A percentile compares a stretch with the other conserved stretches of the same genome.
Conservation (phyloP, 1,140 invertebrate genomes). For the Penaeus indicus region DNA sequence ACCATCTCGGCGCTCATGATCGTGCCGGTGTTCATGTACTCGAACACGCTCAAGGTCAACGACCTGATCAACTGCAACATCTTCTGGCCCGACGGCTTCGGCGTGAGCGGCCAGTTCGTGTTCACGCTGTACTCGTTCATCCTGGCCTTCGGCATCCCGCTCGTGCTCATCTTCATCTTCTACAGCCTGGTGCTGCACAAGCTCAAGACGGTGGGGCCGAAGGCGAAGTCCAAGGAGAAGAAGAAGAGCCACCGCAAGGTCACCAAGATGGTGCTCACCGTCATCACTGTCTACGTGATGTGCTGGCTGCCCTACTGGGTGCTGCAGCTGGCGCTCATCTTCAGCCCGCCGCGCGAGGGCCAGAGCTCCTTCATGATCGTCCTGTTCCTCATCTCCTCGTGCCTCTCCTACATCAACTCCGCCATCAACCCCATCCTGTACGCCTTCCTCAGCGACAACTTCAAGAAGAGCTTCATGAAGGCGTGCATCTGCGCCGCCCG, state of each 20-base stretch:
- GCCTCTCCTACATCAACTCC: constrained; percentile 47
- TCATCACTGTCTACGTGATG: constrained; percentile 47
- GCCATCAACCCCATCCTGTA: constrained; percentile 56
- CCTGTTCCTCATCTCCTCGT: constrained; percentile 39
- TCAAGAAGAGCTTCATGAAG: constrained; percentile 51
- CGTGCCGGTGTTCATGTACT: constrained; percentile 49
- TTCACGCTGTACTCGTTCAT: constrained; percentile 93
- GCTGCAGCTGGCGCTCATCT: constrained; percentile 43
- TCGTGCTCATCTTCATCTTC: constrained; percentile 86
- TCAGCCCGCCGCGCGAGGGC: constrained; percentile 33
- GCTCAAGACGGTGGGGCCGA: constrained; percentile 86
- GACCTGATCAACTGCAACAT: constrained; percentile 44
- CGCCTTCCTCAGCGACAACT: constrained; percentile 55
- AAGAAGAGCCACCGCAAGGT: constrained; percentile 36
- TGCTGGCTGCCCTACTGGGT: constrained; percentile 52
- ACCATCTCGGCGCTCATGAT: constrained; percentile 45
- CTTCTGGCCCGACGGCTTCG: constrained; percentile 65
- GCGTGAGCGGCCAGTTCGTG: constrained; percentile 75
- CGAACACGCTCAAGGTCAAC: constrained; percentile 46
- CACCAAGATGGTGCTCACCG: constrained; percentile 45
- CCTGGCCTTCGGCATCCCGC: constrained; percentile 80
- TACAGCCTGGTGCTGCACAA: constrained; percentile 94
- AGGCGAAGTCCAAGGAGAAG: constrained; percentile 68
- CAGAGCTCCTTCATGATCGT: constrained; percentile 45
- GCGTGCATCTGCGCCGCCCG: constrained; percentile 41